Conservation (phyloP, 2,888 invertebrate species). For the Calameuta idolon region DNA sequence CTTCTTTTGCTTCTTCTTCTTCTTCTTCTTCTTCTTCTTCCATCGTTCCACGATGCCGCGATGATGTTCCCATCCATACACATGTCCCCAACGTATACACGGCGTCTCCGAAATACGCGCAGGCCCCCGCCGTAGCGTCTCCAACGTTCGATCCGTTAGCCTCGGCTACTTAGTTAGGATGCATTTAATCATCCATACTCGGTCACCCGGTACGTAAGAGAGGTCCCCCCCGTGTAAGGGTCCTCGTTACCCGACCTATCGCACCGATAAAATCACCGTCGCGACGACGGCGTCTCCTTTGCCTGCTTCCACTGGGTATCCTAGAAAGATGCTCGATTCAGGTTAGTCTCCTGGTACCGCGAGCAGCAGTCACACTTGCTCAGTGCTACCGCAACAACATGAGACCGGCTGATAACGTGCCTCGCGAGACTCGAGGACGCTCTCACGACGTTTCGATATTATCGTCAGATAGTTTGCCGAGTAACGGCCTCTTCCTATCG, state of each 20-base stretch:
- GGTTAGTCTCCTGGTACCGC: background rate
- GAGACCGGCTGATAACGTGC: background rate
- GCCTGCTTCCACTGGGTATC: background rate
- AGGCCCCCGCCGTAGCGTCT: background rate
- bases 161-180: background rate
- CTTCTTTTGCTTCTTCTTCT: conserved; percentile 1
- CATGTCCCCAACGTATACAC: background rate
- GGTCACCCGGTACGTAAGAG: background rate
- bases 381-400: background rate
- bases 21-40: conserved; percentile 13
- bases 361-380: background rate
- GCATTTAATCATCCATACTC: background rate
- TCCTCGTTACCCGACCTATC: background rate
- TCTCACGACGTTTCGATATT: conserved; percentile 4
- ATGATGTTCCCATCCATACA: conserved; percentile 16
- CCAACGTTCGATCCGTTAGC: background rate
- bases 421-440: background rate
- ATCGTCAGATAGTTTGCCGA: background rate
- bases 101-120: background rate
- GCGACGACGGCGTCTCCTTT: background rate
- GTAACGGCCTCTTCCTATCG: conserved; percentile 1
- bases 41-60: conserved; percentile 9
- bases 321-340: background rate
- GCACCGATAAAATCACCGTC: background rate
- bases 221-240: background rate